Evolutionary conservation across 2,888 invertebrate genomes (phyloP).

Genomic region (Orchesellides sinensis): DNA sequence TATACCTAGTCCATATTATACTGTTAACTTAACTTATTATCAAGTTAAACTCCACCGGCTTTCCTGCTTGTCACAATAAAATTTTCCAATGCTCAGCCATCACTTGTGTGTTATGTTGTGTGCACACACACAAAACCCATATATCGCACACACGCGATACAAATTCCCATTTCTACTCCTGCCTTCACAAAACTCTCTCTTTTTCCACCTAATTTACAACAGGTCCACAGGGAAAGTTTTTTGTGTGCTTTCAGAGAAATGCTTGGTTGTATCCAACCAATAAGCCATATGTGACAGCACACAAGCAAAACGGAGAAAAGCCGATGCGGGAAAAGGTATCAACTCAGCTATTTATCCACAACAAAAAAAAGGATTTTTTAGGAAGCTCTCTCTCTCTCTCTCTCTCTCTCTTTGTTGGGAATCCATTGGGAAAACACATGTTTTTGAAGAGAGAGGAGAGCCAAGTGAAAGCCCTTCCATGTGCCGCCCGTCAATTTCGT

Average conservation of each 20-base stretch:
- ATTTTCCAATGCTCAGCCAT: constrained; percentile 38
- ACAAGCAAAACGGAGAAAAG: background rate
- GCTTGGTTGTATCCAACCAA: background rate
- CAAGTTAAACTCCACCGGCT: too few relatives aligned
- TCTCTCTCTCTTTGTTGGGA: background rate
- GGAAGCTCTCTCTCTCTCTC: background rate
- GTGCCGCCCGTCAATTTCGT: constrained; percentile 1
- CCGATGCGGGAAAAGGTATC: background rate
- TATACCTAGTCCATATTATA: too few relatives aligned
- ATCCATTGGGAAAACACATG: background rate
- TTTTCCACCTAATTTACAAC: constrained; percentile 13
- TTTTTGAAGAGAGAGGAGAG: background rate
- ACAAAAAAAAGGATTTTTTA: background rate
- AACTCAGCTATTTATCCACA: background rate
- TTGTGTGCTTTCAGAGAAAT: too few relatives aligned
- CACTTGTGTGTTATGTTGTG: background rate
- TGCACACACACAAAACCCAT: background rate
- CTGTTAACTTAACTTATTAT: too few relatives aligned
- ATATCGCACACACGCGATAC: too few relatives aligned
- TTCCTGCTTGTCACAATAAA: constrained; percentile 66
- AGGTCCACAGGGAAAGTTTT: constrained; percentile 9
- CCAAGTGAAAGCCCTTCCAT: too few relatives aligned
- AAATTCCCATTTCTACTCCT: too few relatives aligned
- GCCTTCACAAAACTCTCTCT: background rate
- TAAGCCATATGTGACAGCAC: too few relatives aligned